These are phyloP conservation scores for Sipunculus nudus DNA, from an alignment of 2,888 invertebrate species.

Conservation along the genomic window DNA sequence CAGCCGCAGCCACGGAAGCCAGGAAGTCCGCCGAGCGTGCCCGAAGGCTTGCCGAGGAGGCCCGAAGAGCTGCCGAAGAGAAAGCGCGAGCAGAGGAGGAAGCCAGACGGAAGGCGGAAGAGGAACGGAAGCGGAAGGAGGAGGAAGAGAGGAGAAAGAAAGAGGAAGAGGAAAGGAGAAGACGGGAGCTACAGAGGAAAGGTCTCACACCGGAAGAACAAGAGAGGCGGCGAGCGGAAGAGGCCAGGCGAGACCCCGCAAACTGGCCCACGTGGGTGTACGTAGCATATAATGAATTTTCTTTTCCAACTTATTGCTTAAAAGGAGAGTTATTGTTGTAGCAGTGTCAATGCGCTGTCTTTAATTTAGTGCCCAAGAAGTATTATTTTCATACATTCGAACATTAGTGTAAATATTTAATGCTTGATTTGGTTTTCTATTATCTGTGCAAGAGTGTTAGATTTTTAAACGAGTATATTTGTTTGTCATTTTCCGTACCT, in stretches of 20 bases:
- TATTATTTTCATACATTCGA: too few species aligned
- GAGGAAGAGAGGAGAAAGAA: slow-evolving; percentile 44
- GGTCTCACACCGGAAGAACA: slow-evolving; percentile 50
- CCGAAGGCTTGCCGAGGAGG: slow-evolving; percentile 12
- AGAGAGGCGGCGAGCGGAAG: slow-evolving; percentile 38
- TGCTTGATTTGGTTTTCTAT: too few species aligned
- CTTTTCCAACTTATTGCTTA: background rate
- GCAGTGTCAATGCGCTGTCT: background rate
- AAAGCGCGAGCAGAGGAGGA: slow-evolving; percentile 9
- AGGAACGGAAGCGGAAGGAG: slow-evolving; percentile 42
- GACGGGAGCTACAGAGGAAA: slow-evolving; percentile 27
- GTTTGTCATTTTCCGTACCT: too few species aligned
- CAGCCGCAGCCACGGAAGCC: slow-evolving; percentile 17
- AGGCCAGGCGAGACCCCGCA: slow-evolving; percentile 47
- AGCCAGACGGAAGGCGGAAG: slow-evolving; percentile 31
- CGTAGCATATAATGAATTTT: slow-evolving; percentile 18
- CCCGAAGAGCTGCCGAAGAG: slow-evolving; percentile 17
- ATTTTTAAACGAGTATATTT: background rate
- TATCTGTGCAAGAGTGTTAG: background rate
- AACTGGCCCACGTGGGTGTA: slow-evolving; percentile 58
- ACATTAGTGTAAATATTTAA: too few species aligned
- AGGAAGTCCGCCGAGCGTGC: slow-evolving; percentile 13
- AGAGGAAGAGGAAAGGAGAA: slow-evolving; percentile 41
- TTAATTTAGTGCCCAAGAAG: too few species aligned
- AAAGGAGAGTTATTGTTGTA: background rate